Evolutionary conservation across 2,113 vertebrate genomes (phyloP).

Genomic region (Monopterus albus): DNA sequence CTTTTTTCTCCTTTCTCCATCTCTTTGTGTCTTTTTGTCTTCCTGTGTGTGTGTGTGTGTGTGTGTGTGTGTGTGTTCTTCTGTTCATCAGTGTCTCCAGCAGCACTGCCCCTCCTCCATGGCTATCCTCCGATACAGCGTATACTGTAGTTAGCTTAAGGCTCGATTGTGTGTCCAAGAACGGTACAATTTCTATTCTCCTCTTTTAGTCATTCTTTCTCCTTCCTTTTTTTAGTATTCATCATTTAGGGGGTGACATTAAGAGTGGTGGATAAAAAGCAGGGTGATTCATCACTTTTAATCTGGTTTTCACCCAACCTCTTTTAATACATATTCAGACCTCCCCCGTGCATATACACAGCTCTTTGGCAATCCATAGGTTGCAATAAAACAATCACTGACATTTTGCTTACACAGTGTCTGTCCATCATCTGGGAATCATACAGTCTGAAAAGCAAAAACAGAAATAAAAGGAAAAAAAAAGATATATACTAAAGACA

Average conservation of each 20-base stretch:
- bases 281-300: conserved; percentile 12
- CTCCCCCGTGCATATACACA: conserved; percentile 52
- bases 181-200: conserved; percentile 44
- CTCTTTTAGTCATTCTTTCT: conserved; percentile 39
- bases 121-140: conserved; percentile 92
- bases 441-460: conserved; percentile 78
- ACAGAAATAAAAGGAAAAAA: no score
- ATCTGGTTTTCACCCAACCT: conserved; percentile 24
- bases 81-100: conserved; percentile 73
- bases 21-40: not conserved
- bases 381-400: conserved; percentile 82
- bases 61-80: conserved; percentile 25
- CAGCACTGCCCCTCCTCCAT: conserved; percentile 88
- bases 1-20: not conserved
- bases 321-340: conserved; percentile 48
- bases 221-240: conserved; percentile 38
- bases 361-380: conserved; percentile 86
- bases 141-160: conserved; percentile 90
- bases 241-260: conserved; percentile 33
- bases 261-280: conserved; percentile 30
- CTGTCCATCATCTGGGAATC: conserved; percentile 71
- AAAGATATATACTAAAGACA: conserved; percentile 80
- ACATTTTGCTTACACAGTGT: conserved; percentile 78
- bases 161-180: conserved; percentile 89
- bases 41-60: not conserved